Evolutionary conservation across 2,888 invertebrate genomes (phyloP).

Genomic region (Lycocerus yunnanus): DNA sequence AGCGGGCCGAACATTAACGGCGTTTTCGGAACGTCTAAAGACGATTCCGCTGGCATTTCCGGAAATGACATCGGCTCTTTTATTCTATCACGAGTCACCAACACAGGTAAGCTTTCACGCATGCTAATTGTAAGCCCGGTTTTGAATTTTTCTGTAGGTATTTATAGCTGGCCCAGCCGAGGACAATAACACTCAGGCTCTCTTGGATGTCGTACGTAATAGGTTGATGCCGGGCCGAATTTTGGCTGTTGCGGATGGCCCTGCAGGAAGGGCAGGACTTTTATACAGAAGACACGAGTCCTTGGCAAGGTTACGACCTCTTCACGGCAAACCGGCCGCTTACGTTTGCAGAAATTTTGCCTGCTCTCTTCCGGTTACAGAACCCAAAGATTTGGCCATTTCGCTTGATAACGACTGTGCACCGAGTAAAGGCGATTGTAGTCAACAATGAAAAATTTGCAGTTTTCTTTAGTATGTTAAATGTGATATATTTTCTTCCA

Average conservation of each 20-base stretch:
- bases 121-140: not conserved
- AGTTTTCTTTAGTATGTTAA: not conserved
- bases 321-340: conserved; percentile 69
- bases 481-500: not conserved
- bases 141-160: conserved; percentile 58
- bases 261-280: conserved; percentile 50
- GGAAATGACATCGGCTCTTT: conserved; percentile 75
- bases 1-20: conserved; percentile 64
- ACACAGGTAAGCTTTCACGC: conserved; percentile 66
- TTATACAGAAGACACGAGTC: conserved; percentile 51
- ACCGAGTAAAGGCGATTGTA: not conserved
- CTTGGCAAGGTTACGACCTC: conserved; percentile 57
- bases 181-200: conserved; percentile 67
- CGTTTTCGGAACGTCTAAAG: conserved; percentile 65
- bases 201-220: conserved; percentile 68
- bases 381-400: conserved; percentile 65
- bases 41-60: conserved; percentile 73
- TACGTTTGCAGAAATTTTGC: conserved; percentile 79
- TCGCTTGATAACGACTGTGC: conserved; percentile 54
- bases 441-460: not conserved
- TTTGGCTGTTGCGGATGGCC: conserved; percentile 68
- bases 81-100: conserved; percentile 70
- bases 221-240: conserved; percentile 71
- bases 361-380: conserved; percentile 76
- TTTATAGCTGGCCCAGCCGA: conserved; percentile 68